Evolutionary conservation across 2,113 vertebrate species (phyloP).

Genomic region (Uria lomvia): DNA sequence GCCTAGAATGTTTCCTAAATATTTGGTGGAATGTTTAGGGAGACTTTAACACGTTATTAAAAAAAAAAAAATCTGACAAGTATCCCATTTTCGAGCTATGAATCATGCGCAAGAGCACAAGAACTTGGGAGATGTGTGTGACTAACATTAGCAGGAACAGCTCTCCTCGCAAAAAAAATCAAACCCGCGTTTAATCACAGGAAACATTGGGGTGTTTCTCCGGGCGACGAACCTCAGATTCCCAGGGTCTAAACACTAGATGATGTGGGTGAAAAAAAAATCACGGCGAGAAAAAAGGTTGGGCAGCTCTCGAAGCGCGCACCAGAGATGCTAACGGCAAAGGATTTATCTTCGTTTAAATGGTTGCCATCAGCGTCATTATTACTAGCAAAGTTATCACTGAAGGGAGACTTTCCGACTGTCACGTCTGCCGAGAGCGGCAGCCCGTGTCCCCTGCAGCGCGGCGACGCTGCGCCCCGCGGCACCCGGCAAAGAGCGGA

Average conservation of each 20-base stretch:
- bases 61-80: neutral
- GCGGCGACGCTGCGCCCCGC: neutral
- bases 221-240: neutral
- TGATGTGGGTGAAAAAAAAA: neutral
- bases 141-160: neutral
- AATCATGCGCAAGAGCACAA: neutral
- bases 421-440: slow-evolving; percentile 11
- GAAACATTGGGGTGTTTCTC: neutral
- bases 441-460: slow-evolving; percentile 27
- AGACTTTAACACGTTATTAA: neutral
- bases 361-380: slow-evolving; percentile 77
- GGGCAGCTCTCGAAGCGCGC: neutral
- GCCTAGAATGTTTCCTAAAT: slow-evolving; percentile 34
- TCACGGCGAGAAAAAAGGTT: neutral
- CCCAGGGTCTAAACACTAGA: neutral
- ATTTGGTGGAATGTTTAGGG: slow-evolving; percentile 20
- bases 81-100: slow-evolving; percentile 26
- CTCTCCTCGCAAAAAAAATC: neutral
- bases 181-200: neutral
- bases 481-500: neutral
- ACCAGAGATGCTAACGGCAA: slow-evolving; percentile 53
- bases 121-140: neutral
- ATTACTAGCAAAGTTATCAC: slow-evolving; percentile 74
- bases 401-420: slow-evolving; percentile 54
- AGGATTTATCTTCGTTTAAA: slow-evolving; percentile 80